A percentile compares a stretch with the other conserved stretches of the same genome.
phyloP scores from a whole-genome alignment of 2,797 vertebrate species.

The Prionace glauca region DNA sequence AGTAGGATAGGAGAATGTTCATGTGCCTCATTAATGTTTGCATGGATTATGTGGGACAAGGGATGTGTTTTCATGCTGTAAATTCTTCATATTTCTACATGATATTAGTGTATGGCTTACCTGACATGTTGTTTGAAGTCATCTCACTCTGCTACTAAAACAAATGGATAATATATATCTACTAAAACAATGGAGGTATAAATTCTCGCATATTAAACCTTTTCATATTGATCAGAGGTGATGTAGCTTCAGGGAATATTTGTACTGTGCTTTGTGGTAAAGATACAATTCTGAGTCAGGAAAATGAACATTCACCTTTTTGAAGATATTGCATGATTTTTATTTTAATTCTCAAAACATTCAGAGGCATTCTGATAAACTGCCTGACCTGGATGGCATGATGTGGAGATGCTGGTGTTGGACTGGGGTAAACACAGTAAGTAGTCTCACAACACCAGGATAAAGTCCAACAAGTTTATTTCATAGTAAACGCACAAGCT shows the following conservation, averaged over 20 bases:
- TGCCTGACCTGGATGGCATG: too few relatives aligned
- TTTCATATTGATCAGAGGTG: not conserved
- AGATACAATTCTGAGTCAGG: not conserved
- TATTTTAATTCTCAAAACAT: not conserved
- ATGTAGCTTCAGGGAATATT: not conserved
- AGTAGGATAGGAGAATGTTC: not conserved
- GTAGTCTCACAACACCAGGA: too few relatives aligned
- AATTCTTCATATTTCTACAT: not conserved
- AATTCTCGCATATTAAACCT: not conserved
- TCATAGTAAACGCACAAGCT: too few relatives aligned
- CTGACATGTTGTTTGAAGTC: not conserved
- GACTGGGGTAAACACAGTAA: too few relatives aligned
- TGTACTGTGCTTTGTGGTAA: not conserved
- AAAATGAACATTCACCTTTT: not conserved
- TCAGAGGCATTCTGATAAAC: not conserved
- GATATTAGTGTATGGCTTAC: not conserved
- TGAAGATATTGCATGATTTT: not conserved
- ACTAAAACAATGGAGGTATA: not conserved
- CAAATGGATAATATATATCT: not conserved
- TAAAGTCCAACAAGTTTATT: too few relatives aligned
- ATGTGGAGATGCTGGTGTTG: too few relatives aligned
- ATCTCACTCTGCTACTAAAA: not conserved
- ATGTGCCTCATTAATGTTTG: not conserved
- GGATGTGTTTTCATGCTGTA: not conserved
- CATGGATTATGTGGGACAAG: not conserved